Base-by-base conservation (phyloP, 2,797 vertebrate species). In the Linurgus olivaceus region DNA sequence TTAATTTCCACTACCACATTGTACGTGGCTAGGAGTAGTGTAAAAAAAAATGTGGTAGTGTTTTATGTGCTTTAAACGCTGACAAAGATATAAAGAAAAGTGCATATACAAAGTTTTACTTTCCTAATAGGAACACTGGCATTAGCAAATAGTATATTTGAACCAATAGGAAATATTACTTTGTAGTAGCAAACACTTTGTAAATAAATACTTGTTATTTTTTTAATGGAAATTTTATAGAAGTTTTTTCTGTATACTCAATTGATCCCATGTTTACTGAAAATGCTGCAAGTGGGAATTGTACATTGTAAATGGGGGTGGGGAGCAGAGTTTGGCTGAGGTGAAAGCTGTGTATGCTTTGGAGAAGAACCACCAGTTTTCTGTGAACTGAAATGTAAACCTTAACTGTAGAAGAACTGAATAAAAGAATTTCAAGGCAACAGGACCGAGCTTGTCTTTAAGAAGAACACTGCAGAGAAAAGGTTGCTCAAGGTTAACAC, bases 191-290 rank as follows among this genome's bases (percentile, higher is more conserved):
- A 97, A 93, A 96, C 72, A 95, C 71, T 98, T 97, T 97, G 97
- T 98, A 97, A 97, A 98, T 97, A 98, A 97, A 97, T 96, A 86
- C 90, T 74, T 91, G 75, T 89, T 98, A 97, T 98, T 98, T 98
- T 98, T 98, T 96, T 97, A 98, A 96, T 90, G 96, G 92, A 97
- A 97, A 97, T 97, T 97, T 98, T 98, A 97, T 97, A 98, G 97
- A 98, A 94, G 94, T 94, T 97, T 98, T 97, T 98, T 98, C 97
- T 98, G 95, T 98, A 98, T 86, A 92, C 93, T 82, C 95, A 70
- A 19, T 51, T 94, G 85, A 95, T 95, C 73, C 90, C 90, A 50
- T 73, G 86, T 97, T 97, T 98, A 94, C 94, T 96, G 96, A 97
- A 97, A 96, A 96, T 89, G 94, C 97, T 97, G 96, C 94, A 86